Conservation (phyloP, 2,797 vertebrate species). For the Caiman crocodilus region DNA sequence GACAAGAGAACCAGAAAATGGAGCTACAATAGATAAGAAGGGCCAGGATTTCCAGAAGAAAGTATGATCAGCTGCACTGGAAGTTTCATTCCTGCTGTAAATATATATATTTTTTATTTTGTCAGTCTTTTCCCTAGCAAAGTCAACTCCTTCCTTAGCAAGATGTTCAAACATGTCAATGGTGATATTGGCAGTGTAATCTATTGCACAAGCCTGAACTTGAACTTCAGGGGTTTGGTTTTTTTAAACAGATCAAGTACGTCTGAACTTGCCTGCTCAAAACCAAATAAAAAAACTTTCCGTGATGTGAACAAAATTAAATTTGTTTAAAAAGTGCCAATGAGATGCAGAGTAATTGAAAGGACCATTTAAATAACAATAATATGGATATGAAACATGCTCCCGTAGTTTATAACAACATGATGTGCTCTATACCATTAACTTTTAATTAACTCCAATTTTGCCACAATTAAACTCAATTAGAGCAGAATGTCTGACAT, state of each 20-base stretch:
- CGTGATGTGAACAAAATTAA: constrained; percentile 31
- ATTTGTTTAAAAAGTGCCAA: constrained; percentile 40
- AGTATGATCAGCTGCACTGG: background rate
- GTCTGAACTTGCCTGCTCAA: background rate
- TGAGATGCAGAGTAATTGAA: constrained; percentile 52
- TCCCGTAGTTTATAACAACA: constrained; percentile 52
- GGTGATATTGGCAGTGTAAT: background rate
- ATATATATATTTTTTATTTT: background rate
- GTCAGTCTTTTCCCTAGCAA: rapidly evolving
- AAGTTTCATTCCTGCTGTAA: background rate
- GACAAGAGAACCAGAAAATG: background rate
- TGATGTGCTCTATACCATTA: constrained; percentile 81
- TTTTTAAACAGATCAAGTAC: background rate
- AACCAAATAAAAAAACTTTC: constrained; percentile 24
- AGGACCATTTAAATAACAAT: constrained; percentile 61
- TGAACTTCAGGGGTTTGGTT: background rate
- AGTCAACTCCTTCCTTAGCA: background rate
- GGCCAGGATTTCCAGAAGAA: background rate
- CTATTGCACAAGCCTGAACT: background rate
- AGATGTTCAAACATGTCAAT: background rate
- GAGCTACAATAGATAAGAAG: background rate
- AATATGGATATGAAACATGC: constrained; percentile 57
- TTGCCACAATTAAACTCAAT: constrained; percentile 88
- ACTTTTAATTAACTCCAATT: constrained; percentile 91
- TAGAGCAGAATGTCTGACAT: constrained; percentile 87